phyloP scores from a whole-genome alignment of 2,888 invertebrate species.

The Dorcus parallelipipedus region DNA sequence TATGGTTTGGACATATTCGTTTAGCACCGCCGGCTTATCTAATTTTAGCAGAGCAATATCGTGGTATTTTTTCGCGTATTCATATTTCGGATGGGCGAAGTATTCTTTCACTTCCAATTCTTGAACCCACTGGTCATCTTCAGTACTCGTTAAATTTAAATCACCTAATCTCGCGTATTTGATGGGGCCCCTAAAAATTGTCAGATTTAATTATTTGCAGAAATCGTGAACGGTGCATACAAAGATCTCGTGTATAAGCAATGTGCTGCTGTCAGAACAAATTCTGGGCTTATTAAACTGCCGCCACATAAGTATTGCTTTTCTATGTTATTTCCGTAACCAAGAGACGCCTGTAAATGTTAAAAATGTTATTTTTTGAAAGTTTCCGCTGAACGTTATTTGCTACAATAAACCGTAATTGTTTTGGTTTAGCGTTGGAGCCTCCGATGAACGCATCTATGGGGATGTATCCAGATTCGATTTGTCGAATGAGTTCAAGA shows the following conservation, averaged over 20 bases:
- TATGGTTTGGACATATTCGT: constrained; percentile 46
- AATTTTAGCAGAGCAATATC: constrained; percentile 53
- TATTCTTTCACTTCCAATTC: background rate
- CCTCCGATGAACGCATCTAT: too few species aligned
- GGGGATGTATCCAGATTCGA: too few species aligned
- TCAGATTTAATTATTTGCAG: background rate
- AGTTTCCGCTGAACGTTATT: too few species aligned
- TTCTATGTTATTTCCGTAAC: too few species aligned
- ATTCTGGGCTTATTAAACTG: background rate
- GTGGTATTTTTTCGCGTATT: constrained; percentile 46
- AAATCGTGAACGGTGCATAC: background rate
- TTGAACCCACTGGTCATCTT: constrained; percentile 22
- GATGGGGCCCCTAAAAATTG: constrained; percentile 8
- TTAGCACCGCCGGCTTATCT: constrained; percentile 40
- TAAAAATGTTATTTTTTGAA: too few species aligned
- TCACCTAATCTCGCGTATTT: constrained; percentile 46
- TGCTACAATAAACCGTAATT: too few species aligned
- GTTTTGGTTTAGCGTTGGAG: too few species aligned
- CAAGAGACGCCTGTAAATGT: too few species aligned
- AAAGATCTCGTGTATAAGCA: background rate
- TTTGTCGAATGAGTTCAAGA: too few species aligned
- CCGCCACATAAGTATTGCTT: background rate
- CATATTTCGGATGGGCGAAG: constrained; percentile 48
- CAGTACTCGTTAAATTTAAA: constrained; percentile 39
- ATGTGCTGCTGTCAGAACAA: background rate